Conservation (phyloP, 2,797 vertebrate species). For the Eremophila alpestris region DNA sequence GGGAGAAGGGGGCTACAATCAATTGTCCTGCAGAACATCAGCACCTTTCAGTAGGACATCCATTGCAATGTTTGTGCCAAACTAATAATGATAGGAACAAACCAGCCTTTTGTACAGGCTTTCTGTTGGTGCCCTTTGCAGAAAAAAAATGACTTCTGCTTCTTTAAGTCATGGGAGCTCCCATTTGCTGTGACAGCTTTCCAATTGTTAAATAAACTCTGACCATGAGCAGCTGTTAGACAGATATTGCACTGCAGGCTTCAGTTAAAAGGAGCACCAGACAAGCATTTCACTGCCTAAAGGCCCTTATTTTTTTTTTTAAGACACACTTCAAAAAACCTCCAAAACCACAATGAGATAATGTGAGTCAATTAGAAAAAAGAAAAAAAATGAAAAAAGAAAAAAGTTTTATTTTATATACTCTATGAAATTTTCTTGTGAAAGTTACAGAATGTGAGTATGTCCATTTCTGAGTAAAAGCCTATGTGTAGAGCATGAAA, state of each 20-base stretch:
- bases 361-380: neutral
- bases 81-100: neutral
- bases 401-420: neutral
- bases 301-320: neutral
- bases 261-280: constrained; percentile 5
- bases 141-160: constrained; percentile 4
- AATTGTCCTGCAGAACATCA: neutral
- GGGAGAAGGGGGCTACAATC: neutral
- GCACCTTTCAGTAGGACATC: neutral
- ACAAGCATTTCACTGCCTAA: neutral
- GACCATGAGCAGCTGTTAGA: constrained; percentile 60
- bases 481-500: neutral
- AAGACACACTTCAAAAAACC: neutral
- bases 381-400: no score
- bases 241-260: constrained; percentile 30
- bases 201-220: constrained; percentile 68
- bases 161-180: constrained; percentile 59
- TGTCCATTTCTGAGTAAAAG: neutral
- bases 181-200: constrained; percentile 55
- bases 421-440: neutral
- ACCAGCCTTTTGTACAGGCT: neutral
- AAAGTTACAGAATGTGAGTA: neutral
- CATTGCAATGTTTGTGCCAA: neutral
- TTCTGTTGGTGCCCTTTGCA: constrained; percentile 6
- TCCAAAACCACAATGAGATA: neutral